These are phyloP conservation scores for Drosophila nannoptera DNA, from an alignment of 1,140 invertebrate species.

Conservation along the genomic window DNA sequence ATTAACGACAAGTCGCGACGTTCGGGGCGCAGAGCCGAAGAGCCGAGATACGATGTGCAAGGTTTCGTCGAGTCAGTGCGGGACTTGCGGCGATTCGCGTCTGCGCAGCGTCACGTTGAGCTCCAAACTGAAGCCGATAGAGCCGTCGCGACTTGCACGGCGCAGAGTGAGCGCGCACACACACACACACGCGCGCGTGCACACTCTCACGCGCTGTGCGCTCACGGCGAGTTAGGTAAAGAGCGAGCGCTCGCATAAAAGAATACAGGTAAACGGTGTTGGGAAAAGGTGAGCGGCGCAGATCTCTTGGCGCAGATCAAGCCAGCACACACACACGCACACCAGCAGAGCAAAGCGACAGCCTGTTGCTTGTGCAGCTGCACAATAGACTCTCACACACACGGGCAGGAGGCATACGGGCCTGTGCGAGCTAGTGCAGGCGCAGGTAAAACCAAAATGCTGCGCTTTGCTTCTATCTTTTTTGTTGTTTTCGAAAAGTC, in stretches of 20 bases:
- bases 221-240: conserved; percentile 34
- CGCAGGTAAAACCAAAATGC: conserved; percentile 40
- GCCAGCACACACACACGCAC: conserved; percentile 25
- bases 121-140: conserved; percentile 66
- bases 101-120: conserved; percentile 75
- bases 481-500: conserved; percentile 25
- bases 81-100: conserved; percentile 50
- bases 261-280: conserved; percentile 62
- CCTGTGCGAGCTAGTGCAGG: conserved; percentile 13
- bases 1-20: conserved; percentile 53
- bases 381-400: conserved; percentile 42
- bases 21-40: background rate
- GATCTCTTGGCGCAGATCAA: conserved; percentile 68
- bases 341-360: conserved; percentile 43
- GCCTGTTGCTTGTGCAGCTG: conserved; percentile 60
- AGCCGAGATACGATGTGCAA: conserved; percentile 33
- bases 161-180: conserved; percentile 24
- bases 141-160: conserved; percentile 29
- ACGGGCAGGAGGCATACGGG: conserved; percentile 35
- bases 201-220: conserved; percentile 6
- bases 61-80: conserved; percentile 13
- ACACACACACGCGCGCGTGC: conserved; percentile 21
- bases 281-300: conserved; percentile 57
- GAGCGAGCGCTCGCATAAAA: conserved; percentile 16
- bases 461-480: conserved; percentile 17